phyloP scores from a whole-genome alignment of 2,797 vertebrate species.

The Myotis daubentonii region DNA sequence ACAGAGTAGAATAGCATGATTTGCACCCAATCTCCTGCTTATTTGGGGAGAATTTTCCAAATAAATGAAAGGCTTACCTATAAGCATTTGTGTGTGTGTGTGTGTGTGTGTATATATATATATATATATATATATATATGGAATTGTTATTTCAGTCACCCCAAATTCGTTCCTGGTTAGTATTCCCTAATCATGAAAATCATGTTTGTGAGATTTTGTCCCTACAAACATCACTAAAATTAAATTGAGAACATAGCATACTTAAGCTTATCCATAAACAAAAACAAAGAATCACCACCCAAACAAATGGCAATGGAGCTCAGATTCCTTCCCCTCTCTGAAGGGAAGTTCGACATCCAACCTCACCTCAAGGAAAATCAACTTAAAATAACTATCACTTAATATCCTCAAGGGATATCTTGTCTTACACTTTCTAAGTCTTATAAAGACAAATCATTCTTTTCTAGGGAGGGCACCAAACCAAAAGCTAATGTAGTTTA shows the following conservation, averaged over 20 bases:
- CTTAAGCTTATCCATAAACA: slow-evolving; percentile 8
- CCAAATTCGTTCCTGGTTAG: not conserved
- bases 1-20: not conserved
- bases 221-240: not conserved
- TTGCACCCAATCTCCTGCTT: not conserved
- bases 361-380: slow-evolving; percentile 19
- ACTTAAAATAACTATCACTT: slow-evolving; percentile 47
- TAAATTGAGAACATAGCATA: not conserved
- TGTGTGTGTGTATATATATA: not conserved
- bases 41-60: not conserved
- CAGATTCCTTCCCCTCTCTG: not conserved
- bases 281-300: not conserved
- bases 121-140: too few species aligned
- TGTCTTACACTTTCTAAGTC: slow-evolving; percentile 44
- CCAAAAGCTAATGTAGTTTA: not conserved
- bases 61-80: not conserved
- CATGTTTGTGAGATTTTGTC: not conserved
- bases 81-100: not conserved
- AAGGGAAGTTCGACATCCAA: slow-evolving; percentile 51
- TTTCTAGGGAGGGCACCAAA: not conserved
- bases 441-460: slow-evolving; percentile 51
- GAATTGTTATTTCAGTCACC: not conserved
- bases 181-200: not conserved
- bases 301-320: not conserved
- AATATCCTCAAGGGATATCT: not conserved